Conservation (phyloP, 2,113 vertebrate species). For the Charadrius vociferus region DNA sequence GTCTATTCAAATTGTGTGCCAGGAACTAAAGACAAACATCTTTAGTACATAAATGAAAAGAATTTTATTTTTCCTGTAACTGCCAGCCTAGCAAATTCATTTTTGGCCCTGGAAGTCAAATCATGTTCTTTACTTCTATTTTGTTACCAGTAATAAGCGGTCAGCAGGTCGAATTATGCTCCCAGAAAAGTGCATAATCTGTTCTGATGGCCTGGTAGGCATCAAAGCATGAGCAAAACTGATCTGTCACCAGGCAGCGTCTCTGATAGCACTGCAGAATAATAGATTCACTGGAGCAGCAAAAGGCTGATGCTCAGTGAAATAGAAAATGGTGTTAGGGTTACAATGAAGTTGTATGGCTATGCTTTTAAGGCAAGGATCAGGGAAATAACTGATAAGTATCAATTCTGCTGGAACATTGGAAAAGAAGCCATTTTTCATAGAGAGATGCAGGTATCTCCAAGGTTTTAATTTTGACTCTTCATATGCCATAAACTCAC, state of each 20-base stretch:
- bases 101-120: neutral
- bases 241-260: neutral
- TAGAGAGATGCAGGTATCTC: neutral
- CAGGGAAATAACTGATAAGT: neutral
- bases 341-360: neutral
- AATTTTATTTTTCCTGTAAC: neutral
- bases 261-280: neutral
- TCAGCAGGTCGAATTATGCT: neutral
- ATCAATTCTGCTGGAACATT: neutral
- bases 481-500: neutral
- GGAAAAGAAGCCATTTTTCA: neutral
- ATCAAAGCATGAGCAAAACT: neutral
- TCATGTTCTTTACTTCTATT: neutral
- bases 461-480: neutral
- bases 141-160: constrained; percentile 1
- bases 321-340: neutral
- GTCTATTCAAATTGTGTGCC: neutral
- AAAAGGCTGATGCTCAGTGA: neutral
- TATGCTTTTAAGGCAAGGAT: neutral
- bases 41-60: neutral
- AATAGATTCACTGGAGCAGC: neutral
- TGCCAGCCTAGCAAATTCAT: neutral
- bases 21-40: neutral
- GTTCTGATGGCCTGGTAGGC: neutral
- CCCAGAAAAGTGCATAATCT: neutral